Conservation (phyloP, 2,797 vertebrate species). For the Enteromius afrohamiltoni region DNA sequence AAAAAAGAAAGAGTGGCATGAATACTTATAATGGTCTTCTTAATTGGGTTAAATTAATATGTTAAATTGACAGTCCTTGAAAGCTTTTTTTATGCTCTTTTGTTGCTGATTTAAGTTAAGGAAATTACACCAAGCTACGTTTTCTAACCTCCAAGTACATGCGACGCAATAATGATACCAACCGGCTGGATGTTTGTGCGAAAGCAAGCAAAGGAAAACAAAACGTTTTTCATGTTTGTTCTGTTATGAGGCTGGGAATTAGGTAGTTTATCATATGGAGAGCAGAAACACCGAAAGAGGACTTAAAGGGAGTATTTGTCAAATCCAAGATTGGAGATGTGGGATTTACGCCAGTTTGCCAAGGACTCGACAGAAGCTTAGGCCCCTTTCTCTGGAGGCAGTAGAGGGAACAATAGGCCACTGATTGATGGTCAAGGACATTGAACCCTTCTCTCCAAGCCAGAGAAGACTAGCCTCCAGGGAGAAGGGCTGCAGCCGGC, state of each 20-base stretch:
- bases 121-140: not conserved
- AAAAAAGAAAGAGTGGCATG: not conserved
- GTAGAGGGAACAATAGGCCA: conserved; percentile 71
- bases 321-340: conserved; percentile 45
- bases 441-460: conserved; percentile 67
- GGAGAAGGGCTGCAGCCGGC: conserved; percentile 52
- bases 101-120: not conserved
- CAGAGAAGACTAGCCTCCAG: conserved; percentile 61
- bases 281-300: conserved; percentile 31
- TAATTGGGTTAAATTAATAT: not conserved
- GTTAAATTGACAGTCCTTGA: not conserved
- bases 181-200: not conserved
- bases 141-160: conserved; percentile 38
- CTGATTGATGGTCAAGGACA: conserved; percentile 83
- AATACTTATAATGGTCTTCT: not conserved
- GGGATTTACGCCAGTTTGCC: conserved; percentile 70
- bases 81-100: not conserved
- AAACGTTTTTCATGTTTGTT: conserved; percentile 44
- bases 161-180: conserved; percentile 29
- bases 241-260: conserved; percentile 42
- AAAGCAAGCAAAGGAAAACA: conserved; percentile 36
- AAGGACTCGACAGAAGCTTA: conserved; percentile 64
- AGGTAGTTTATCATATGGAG: conserved; percentile 47
- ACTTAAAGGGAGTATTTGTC: conserved; percentile 50
- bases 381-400: conserved; percentile 68